Evolutionary conservation across 2,888 invertebrate species (phyloP), one percentile per base, ranked within the genome.

Genomic region (Steinernema hermaphroditum): DNA sequence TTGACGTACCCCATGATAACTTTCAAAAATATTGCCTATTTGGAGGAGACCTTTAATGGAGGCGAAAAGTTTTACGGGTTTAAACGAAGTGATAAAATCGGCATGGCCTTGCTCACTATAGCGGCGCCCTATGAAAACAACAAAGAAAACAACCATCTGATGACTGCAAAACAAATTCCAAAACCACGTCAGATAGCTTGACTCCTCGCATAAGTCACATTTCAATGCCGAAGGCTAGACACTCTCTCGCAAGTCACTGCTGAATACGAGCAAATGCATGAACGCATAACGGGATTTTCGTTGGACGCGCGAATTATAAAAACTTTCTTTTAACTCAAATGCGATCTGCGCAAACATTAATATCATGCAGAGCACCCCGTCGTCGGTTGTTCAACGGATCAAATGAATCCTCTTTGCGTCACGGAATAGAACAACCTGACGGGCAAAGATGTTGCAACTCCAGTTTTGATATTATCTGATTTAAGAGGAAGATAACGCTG

Each of bases 281-380:
- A 62, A 62, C 62, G 62, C 62, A 32, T 62, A 62, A 62, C 62
- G 62, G 62, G 62, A 62, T 62, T 62, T 62, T 62, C 62, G 27
- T 6, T 62, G 6, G 32, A 27, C 62, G 62, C 32, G 62, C 62
- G 62, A 29, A 32, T 29, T 27, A 62, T 4, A 62, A 62, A 29
- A 62, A 62, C 62, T 62, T 62, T 62, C 29, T 16, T 14, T 62
- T 2, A 62, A 62, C 8, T 29, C 27, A 27, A 62, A 62, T 32
- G 62, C 29, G 62, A 62, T 62, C 62, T 29, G 62, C 9, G 62
- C 16, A 14, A n/a, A 62, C 62, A 32, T 62, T 62, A 62, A 62
- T 32, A 62, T 62, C 62, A 62, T 62, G 12, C 62, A 62, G 1
- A 62, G 62, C 62, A 62, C 62, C 16, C 29, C 62, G 34, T 62